Base-by-base conservation (phyloP, 2,113 vertebrate genomes). In the Eubucco bourcierii region DNA sequence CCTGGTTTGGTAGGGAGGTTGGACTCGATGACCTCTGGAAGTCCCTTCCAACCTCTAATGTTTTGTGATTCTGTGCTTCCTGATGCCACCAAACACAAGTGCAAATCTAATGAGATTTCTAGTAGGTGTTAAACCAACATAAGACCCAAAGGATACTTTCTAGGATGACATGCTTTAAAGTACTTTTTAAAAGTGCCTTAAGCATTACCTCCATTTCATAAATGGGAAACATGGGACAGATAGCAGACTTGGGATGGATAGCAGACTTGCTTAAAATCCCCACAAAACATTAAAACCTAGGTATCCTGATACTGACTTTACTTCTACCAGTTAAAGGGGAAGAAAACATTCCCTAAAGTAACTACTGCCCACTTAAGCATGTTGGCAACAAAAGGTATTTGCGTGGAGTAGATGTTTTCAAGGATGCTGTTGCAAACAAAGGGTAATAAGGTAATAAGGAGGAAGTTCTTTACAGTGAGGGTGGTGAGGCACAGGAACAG, bases 81-180 rank as follows among this genome's bases (percentile, higher is more conserved):
- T 33, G 75, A 46, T 80, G 76, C 14, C 47, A 25, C 7, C 53
- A 28, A 65, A 53, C 31, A 2, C 1, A 60, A 84, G 31, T 28
- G 53, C 31, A 84, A 55, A 77, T 31, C 78, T 71, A 74, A 76
- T 39, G 34, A 41, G 55, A 70, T 80, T 88, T 84, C 37, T 79
- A 78, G 64, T 25, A 44, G 27, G 28, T 23, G 59, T 74, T 87
- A 88, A 90, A 52, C 21, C 71, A 85, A 83, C 14, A 5, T 33
- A 18, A 87, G 28, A 77, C 21, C 31, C 37, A 88, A 74, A 83
- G 65, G 53, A 27, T 87, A 56, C 80, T 71, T 90, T 91, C 85
- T 87, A 52, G 74, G 19, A 39, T 18, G 15, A 39, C 10, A 60
- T 7, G 47, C 52, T 83, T 59, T 24, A 67, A 72, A 80, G 6